Percentiles rank a stretch among this genome's conserved stretches.
Conservation (phyloP, 2,888 invertebrate genomes). For the Tuta absoluta region DNA sequence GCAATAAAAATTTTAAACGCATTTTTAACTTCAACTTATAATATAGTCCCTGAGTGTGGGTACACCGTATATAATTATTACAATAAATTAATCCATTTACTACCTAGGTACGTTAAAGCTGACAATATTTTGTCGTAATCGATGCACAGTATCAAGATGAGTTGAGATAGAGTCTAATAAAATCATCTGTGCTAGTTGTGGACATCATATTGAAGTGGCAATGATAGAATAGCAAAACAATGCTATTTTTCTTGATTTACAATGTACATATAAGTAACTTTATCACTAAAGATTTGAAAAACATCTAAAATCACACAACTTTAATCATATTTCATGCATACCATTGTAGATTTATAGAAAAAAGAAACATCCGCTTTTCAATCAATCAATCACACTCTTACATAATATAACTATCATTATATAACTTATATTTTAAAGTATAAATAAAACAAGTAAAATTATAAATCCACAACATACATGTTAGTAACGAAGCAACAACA, state of each 20-base stretch:
- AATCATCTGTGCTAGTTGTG: background rate
- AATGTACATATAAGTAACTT: background rate
- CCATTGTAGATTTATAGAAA: background rate
- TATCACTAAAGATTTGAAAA: background rate
- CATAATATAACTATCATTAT: background rate
- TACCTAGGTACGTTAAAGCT: slow-evolving; percentile 29
- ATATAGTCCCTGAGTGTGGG: background rate
- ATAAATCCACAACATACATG: background rate
- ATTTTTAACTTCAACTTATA: background rate
- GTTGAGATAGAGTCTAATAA: background rate
- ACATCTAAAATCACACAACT: slow-evolving; percentile 1
- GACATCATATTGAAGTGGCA: background rate
- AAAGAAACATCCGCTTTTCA: background rate
- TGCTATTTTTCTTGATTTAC: no score
- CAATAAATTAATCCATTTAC: background rate
- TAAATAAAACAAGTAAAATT: slow-evolving; percentile 3
- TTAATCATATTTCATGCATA: background rate
- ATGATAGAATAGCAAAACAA: background rate
- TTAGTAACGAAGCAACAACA: slow-evolving; percentile 28
- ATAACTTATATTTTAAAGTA: background rate
- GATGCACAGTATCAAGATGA: background rate
- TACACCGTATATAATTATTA: background rate
- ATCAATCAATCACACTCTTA: slow-evolving; percentile 2
- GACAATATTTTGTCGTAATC: slow-evolving; percentile 13
- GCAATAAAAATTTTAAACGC: background rate